Percentiles rank a stretch among this genome's conserved stretches.
Evolutionary conservation across 2,113 vertebrate species (phyloP).

Genomic region (Drymodes brunneopygia): DNA sequence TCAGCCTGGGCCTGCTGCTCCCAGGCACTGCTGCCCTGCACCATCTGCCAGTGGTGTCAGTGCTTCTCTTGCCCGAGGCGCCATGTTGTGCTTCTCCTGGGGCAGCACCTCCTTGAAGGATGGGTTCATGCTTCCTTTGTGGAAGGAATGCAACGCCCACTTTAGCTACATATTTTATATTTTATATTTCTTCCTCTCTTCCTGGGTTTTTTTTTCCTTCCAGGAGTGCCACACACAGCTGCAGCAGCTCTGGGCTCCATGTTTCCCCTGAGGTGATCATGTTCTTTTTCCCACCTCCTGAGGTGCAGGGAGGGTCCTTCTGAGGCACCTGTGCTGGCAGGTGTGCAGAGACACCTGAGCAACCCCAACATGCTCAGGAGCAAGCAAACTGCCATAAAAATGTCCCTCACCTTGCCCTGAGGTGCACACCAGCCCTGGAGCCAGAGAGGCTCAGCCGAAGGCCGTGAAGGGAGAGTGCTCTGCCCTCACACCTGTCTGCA

Average conservation of each 20-base stretch:
- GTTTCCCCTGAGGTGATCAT: neutral
- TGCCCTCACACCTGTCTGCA: neutral
- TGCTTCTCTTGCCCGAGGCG: fast-evolving
- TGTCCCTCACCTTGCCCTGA: neutral
- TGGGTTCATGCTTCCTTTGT: neutral
- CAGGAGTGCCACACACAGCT: neutral
- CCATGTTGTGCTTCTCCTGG: neutral
- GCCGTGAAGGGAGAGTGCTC: fast-evolving
- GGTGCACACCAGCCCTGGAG: neutral
- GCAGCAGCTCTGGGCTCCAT: neutral
- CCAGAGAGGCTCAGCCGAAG: neutral
- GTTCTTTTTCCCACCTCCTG: neutral
- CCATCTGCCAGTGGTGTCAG: neutral
- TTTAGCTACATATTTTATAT: neutral
- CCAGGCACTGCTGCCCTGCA: neutral
- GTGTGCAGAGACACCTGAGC: neutral
- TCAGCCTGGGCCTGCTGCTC: neutral
- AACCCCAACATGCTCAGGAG: fast-evolving
- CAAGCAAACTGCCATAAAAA: neutral
- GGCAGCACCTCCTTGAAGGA: neutral
- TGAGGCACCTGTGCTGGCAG: no score
- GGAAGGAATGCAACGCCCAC: neutral
- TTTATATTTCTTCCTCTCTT: neutral
- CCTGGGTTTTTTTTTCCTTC: neutral
- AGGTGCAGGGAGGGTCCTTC: neutral